phyloP scores from a whole-genome alignment of 2,797 vertebrate species.

The Synaphobranchus kaupii region DNA sequence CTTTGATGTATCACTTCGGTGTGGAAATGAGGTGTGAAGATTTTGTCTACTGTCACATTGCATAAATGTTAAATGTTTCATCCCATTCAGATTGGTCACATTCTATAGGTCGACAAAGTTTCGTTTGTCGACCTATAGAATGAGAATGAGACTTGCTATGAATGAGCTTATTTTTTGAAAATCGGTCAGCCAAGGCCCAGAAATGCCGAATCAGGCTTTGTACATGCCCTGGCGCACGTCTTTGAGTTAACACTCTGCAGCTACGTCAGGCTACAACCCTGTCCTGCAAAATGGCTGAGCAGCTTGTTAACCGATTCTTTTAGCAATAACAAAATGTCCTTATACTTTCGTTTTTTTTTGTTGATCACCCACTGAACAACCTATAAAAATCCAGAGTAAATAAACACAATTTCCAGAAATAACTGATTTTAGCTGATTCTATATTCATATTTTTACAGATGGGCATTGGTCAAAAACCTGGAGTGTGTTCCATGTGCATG shows the following conservation, averaged over 20 bases:
- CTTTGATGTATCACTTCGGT: no score
- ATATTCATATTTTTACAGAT: not conserved
- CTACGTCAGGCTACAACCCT: not conserved
- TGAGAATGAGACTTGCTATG: not conserved
- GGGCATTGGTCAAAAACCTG: not conserved
- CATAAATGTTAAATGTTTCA: not conserved
- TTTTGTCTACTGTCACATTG: not conserved
- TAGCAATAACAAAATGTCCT: not conserved
- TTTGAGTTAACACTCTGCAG: not conserved
- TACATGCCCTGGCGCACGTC: not conserved
- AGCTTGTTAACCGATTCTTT: not conserved
- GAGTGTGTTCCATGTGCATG: not conserved
- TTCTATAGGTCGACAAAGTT: no score
- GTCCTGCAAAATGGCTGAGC: not conserved
- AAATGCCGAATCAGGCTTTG: not conserved
- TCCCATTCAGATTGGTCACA: no score
- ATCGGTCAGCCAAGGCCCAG: not conserved
- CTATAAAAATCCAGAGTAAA: not conserved
- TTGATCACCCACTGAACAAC: not conserved
- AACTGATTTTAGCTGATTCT: not conserved
- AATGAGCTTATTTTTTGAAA: not conserved
- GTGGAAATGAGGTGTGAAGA: no score
- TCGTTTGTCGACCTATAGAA: not conserved
- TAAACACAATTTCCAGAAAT: not conserved
- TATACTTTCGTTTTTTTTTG: not conserved